Evolutionary conservation across 2,888 invertebrate genomes (phyloP), one percentile per base, ranked within the genome.

Genomic region (Conistra vaccinii): DNA sequence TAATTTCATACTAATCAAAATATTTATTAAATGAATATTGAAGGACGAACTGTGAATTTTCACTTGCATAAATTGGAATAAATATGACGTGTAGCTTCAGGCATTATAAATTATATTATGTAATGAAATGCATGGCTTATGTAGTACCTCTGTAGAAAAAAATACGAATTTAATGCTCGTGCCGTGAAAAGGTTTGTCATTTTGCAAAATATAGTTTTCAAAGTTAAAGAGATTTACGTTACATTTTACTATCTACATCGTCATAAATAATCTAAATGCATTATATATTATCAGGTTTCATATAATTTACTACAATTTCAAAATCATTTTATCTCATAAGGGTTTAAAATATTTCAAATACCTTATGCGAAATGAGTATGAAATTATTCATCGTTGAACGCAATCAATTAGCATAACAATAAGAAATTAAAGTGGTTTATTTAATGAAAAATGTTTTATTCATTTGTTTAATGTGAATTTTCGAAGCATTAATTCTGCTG

Each of bases 301-400:
- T 14, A 72, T 48, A 12, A 70, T 51, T 70, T 35, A 62, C 26
- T 48, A 35, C 14, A 20, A 9, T 39, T 79, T 62, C 17, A 35
- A 45, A 53, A 26, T 45, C 14, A n/a, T 62, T 58, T 26, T 20
- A 58, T 58, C 17, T 29, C n/a, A 32, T 39, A 7, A 1, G 35
- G 10, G 9, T 29, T 26, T 32, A 32, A 29, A 74, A 57, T 48
- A 3, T 32, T 32, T 29, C 5, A 39, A 48, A 0, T 2, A 51
- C 35, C 6, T 20, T 10, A 6, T 1, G 20, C 6, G 20, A 42
- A 70, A 51, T 3, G 2, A 42, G 12, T 14, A 29, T 70, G 2
- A 45, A 53, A 26, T 78, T n/a, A 60, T 69, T 69, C 10, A 39
- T 77, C 10, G 6, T 9, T 53, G 29, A 55, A 55, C 23, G 48